These are phyloP conservation scores for Bergia sp. DNA, from an alignment of 92 coral and sea anemone genomes.

Conservation along the genomic window DNA sequence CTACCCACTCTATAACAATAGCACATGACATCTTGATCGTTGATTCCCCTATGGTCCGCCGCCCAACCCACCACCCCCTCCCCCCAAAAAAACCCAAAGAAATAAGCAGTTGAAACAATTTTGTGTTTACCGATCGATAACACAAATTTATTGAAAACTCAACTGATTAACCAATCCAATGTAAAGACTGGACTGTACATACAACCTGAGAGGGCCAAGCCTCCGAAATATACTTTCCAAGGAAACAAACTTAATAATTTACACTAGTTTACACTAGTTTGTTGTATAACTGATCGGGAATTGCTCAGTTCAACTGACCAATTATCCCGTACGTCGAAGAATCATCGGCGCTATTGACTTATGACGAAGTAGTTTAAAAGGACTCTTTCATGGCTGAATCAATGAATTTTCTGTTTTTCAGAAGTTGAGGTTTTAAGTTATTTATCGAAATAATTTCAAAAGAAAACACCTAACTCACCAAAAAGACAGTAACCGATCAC, in stretches of 20 bases:
- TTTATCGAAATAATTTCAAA: no score
- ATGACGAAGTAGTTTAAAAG: no score
- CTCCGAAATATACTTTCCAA: neutral
- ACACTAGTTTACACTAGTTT: neutral
- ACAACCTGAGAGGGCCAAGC: conserved; percentile 1
- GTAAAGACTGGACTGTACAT: neutral
- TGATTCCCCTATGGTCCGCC: neutral
- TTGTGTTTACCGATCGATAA: neutral
- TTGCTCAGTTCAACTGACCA: neutral
- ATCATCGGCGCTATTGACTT: neutral
- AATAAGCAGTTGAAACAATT: neutral
- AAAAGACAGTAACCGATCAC: no score
- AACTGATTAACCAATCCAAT: neutral
- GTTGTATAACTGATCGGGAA: neutral
- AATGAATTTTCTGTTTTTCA: no score
- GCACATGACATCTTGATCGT: no score
- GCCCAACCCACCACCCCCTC: no score
- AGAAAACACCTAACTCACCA: no score
- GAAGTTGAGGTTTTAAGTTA: no score
- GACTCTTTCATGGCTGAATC: no score
- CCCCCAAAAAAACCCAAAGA: no score
- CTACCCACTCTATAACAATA: no score
- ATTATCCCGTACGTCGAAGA: neutral
- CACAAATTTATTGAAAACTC: neutral
- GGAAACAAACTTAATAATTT: neutral